These are phyloP conservation scores for Spicauda simplicius DNA, from an alignment of 2,888 invertebrate species.

Conservation along the genomic window DNA sequence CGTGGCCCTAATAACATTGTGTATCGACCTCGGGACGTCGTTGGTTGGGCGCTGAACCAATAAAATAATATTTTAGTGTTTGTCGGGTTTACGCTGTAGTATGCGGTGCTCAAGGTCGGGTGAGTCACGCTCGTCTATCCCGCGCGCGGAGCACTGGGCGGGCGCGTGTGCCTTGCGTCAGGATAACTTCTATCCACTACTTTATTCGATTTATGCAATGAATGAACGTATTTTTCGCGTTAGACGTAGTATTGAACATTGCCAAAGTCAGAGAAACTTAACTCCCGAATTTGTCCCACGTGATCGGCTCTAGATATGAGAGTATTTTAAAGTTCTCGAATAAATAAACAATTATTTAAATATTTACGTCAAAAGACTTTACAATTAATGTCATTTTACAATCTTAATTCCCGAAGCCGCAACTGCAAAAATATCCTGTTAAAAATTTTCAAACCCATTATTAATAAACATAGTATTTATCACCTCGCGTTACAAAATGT, in stretches of 20 bases:
- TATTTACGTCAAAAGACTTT: too few species aligned
- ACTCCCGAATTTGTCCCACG: neutral
- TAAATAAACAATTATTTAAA: too few species aligned
- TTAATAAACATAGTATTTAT: too few species aligned
- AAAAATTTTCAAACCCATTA: too few species aligned
- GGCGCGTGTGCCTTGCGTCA: slow-evolving; percentile 49
- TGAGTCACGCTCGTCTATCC: slow-evolving; percentile 73
- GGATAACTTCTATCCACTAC: slow-evolving; percentile 21
- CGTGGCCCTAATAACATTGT: slow-evolving; percentile 40
- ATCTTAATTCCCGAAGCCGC: too few species aligned
- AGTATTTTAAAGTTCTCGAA: neutral
- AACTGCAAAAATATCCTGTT: too few species aligned
- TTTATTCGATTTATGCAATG: slow-evolving; percentile 21
- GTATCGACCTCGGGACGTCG: slow-evolving; percentile 63
- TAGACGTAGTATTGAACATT: neutral
- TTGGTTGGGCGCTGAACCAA: slow-evolving; percentile 60
- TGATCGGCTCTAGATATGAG: neutral
- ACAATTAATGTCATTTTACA: too few species aligned
- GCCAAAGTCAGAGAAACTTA: neutral
- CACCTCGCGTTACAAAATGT: too few species aligned
- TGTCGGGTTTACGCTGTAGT: slow-evolving; percentile 62
- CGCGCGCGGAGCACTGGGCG: slow-evolving; percentile 60
- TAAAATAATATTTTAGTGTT: slow-evolving; percentile 75
- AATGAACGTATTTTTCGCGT: slow-evolving; percentile 12
- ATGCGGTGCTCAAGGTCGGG: slow-evolving; percentile 68